These are phyloP conservation scores for Chloroceryle inda DNA, from an alignment of 2,797 vertebrate genomes.

Conservation along the genomic window DNA sequence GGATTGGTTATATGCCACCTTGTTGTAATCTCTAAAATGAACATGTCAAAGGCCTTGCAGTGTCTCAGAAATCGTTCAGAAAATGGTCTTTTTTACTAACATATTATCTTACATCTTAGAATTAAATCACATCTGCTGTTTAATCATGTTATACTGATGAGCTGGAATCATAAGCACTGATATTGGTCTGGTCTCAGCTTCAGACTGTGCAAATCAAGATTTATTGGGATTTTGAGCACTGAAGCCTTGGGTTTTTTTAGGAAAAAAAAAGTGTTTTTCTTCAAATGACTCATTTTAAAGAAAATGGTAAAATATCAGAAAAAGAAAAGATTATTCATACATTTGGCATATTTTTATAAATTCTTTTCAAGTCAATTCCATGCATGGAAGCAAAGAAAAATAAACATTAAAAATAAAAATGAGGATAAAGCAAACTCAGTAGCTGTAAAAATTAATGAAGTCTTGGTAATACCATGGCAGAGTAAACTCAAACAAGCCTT, in stretches of 20 bases:
- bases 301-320: background rate
- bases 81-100: constrained; percentile 59
- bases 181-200: background rate
- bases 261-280: background rate
- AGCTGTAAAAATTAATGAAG: constrained; percentile 52
- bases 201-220: background rate
- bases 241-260: background rate
- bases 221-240: background rate
- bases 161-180: background rate
- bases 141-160: constrained; percentile 35
- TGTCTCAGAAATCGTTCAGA: constrained; percentile 71
- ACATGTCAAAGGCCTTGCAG: constrained; percentile 70
- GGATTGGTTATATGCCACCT: constrained; percentile 75
- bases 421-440: constrained; percentile 42
- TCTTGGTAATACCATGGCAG: constrained; percentile 37
- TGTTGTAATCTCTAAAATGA: constrained; percentile 72
- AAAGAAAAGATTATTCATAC: background rate
- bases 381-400: constrained; percentile 35
- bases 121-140: constrained; percentile 68
- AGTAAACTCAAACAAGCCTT: constrained; percentile 50
- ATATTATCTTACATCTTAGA: constrained; percentile 56
- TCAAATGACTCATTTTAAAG: background rate
- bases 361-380: constrained; percentile 29
- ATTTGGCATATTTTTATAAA: background rate
- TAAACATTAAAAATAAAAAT: constrained; percentile 36